Conservation (phyloP, 1,140 invertebrate genomes). For the Dinoponera quadriceps region DNA sequence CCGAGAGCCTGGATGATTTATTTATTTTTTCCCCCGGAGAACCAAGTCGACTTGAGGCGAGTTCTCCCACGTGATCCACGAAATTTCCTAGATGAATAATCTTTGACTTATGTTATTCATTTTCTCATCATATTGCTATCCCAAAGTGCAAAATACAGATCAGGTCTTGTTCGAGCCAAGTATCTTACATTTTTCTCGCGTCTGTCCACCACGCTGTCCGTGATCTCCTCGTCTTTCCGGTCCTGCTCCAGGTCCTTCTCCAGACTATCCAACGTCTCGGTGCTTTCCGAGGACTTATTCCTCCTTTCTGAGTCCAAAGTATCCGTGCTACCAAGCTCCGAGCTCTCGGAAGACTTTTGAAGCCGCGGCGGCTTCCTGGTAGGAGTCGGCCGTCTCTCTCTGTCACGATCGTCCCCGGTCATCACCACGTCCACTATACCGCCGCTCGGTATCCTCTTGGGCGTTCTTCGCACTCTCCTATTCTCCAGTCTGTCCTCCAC, state of each 20-base stretch:
- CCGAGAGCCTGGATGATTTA: too few relatives aligned
- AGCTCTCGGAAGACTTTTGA: constrained; percentile 84
- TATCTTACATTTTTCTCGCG: constrained; percentile 80
- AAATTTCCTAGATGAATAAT: too few relatives aligned
- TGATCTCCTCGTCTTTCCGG: constrained; percentile 76
- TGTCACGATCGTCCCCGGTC: constrained; percentile 60
- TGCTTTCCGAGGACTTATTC: constrained; percentile 83
- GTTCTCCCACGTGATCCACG: too few relatives aligned
- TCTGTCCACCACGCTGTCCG: constrained; percentile 73
- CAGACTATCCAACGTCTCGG: constrained; percentile 83
- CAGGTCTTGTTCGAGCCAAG: background rate
- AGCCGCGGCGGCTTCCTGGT: constrained; percentile 77
- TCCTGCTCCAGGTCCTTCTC: constrained; percentile 83
- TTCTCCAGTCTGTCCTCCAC: constrained; percentile 78
- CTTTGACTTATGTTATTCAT: background rate
- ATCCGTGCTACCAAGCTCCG: constrained; percentile 83
- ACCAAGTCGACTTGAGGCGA: too few relatives aligned
- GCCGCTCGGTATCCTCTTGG: constrained; percentile 79
- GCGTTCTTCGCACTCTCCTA: constrained; percentile 67
- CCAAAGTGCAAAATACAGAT: too few relatives aligned
- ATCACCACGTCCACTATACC: constrained; percentile 72
- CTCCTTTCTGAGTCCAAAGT: constrained; percentile 82
- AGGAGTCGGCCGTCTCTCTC: constrained; percentile 62
- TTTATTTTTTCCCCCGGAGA: too few relatives aligned
- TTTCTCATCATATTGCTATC: background rate